phyloP scores from a whole-genome alignment of 2,113 vertebrate genomes.

The Percina caprodes region DNA sequence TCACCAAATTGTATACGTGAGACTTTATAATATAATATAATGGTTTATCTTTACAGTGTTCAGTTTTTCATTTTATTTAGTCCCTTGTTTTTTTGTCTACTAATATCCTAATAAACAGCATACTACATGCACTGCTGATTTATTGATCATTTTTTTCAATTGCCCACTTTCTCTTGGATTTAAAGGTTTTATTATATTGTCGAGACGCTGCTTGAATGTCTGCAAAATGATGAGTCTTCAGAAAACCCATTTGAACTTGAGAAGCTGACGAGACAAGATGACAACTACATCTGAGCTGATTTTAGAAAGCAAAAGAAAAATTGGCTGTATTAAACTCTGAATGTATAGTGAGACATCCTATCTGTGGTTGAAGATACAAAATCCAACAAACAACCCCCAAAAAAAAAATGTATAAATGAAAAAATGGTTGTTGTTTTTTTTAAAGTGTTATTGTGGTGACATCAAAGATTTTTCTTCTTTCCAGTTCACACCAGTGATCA shows the following conservation, averaged over 20 bases:
- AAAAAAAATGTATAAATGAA: neutral
- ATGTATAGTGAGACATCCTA: neutral
- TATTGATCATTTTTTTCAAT: neutral
- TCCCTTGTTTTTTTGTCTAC: neutral
- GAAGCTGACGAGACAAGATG: neutral
- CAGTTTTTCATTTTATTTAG: neutral
- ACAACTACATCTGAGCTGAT: neutral
- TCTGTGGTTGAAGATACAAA: neutral
- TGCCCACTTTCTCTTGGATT: neutral
- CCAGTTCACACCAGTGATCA: neutral
- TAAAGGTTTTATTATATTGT: neutral
- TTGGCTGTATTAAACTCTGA: neutral
- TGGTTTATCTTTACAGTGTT: neutral
- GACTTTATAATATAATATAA: neutral
- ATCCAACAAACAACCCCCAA: neutral
- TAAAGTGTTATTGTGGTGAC: neutral
- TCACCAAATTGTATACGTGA: neutral
- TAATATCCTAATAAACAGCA: neutral
- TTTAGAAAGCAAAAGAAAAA: neutral
- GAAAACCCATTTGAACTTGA: constrained; percentile 1
- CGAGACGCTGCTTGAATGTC: neutral
- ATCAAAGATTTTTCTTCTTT: constrained; percentile 2
- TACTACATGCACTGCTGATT: neutral
- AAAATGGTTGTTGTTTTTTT: neutral
- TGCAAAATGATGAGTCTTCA: neutral